Evolutionary conservation across 2,888 invertebrate genomes (phyloP).

Genomic region (Leptura quadrifasciata): DNA sequence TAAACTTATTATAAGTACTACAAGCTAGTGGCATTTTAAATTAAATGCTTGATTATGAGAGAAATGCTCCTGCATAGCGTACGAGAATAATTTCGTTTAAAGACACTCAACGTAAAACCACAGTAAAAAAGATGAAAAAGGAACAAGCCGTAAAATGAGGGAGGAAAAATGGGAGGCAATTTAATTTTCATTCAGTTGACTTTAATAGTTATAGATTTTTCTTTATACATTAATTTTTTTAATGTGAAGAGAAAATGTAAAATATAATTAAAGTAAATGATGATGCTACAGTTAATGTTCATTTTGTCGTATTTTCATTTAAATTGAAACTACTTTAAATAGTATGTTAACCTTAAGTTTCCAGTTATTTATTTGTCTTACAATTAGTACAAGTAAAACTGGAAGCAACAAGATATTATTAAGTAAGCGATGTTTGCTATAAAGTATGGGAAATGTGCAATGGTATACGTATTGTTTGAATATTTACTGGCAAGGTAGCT

Average conservation of each 20-base stretch:
- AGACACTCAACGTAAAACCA: conserved; percentile 34
- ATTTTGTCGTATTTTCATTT: neutral
- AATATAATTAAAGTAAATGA: neutral
- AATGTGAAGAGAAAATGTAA: conserved; percentile 7
- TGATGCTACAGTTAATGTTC: neutral
- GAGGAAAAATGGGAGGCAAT: conserved; percentile 14
- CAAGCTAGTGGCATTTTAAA: conserved; percentile 20
- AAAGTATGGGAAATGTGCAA: no score
- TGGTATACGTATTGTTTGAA: no score
- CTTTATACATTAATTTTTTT: neutral
- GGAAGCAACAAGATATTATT: no score
- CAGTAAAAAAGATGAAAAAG: conserved; percentile 19
- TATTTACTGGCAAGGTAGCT: no score
- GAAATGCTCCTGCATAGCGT: conserved; percentile 32
- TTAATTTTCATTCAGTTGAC: conserved; percentile 18
- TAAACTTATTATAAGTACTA: conserved; percentile 21
- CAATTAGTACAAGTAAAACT: no score
- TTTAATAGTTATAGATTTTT: conserved; percentile 36
- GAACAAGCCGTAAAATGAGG: conserved; percentile 1
- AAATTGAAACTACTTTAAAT: no score
- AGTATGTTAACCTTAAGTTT: no score
- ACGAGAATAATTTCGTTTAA: conserved; percentile 34
- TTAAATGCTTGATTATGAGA: conserved; percentile 37
- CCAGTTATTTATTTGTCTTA: no score
- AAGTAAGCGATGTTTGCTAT: no score